phyloP scores from a whole-genome alignment of 2,113 vertebrate species.

The Platanista minor region DNA sequence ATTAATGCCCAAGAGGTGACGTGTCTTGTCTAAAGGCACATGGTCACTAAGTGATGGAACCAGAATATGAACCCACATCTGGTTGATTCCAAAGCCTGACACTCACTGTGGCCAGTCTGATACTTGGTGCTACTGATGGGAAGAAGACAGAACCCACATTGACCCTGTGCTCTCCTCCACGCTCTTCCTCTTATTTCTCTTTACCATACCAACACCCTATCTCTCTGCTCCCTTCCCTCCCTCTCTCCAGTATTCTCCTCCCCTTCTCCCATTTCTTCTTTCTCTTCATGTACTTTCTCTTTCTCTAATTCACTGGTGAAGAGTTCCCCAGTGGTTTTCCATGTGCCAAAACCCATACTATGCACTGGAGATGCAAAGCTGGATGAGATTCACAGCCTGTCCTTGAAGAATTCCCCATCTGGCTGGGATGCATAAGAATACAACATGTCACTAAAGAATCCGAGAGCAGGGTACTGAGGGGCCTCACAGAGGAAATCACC shows the following conservation, averaged over 20 bases:
- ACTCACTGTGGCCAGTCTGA: not conserved
- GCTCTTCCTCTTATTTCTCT: not conserved
- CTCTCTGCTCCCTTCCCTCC: not conserved
- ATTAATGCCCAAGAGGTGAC: not conserved
- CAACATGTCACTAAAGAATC: not conserved
- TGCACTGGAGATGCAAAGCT: not conserved
- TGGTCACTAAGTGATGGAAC: not conserved
- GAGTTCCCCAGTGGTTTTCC: not conserved
- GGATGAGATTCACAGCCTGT: not conserved
- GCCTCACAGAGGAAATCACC: not conserved
- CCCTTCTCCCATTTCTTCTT: not conserved
- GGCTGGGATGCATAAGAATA: not conserved
- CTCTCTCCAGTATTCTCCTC: not conserved
- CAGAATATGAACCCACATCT: not conserved
- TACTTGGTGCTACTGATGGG: not conserved
- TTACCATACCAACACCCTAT: not conserved
- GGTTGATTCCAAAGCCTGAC: not conserved
- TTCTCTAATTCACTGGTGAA: not conserved
- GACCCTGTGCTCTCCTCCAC: not conserved
- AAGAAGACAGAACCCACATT: not conserved
- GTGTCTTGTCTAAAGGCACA: not conserved
- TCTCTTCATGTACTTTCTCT: not conserved
- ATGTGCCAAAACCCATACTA: not conserved
- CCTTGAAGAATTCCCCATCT: constrained; percentile 5
- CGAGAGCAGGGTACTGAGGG: not conserved